Percentiles rank a stretch among this genome's conserved stretches.
Conservation (phyloP, 2,888 invertebrate genomes). For the Archaeoteleia sp. region DNA sequence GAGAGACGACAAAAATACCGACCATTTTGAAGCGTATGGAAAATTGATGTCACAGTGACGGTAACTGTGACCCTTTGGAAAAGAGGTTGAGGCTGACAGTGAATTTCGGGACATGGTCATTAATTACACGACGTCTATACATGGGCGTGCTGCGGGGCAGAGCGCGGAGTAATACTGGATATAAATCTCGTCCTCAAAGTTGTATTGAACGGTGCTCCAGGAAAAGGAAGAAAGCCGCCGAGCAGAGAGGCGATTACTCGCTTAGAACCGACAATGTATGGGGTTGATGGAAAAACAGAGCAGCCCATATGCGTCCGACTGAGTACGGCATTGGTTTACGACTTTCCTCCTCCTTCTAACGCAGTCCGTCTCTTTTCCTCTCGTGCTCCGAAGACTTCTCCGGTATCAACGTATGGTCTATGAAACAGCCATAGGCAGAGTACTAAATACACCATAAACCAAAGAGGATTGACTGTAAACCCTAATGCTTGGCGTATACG, state of each 20-base stretch:
- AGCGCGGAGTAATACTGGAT: slow-evolving; percentile 39
- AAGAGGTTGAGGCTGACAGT: slow-evolving; percentile 15
- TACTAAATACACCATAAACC: slow-evolving; percentile 66
- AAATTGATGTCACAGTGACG: slow-evolving; percentile 8
- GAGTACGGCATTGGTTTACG: slow-evolving; percentile 39
- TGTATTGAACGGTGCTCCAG: slow-evolving; percentile 42
- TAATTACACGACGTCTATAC: slow-evolving; percentile 38
- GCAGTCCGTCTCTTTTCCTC: slow-evolving; percentile 8
- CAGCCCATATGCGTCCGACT: slow-evolving; percentile 36
- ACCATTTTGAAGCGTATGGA: background rate
- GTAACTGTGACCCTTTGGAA: slow-evolving; percentile 21
- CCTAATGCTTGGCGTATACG: slow-evolving; percentile 59
- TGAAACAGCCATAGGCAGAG: slow-evolving; percentile 61
- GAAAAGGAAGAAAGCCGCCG: slow-evolving; percentile 43
- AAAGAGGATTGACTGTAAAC: slow-evolving; percentile 63
- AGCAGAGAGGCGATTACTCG: slow-evolving; percentile 50
- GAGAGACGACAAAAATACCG: too few species aligned
- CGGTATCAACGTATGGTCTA: slow-evolving; percentile 59
- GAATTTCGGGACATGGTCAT: slow-evolving; percentile 37
- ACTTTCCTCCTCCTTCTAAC: slow-evolving; percentile 26
- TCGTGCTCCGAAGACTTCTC: slow-evolving; percentile 21
- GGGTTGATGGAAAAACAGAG: slow-evolving; percentile 47
- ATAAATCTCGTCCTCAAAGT: slow-evolving; percentile 38
- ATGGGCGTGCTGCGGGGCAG: slow-evolving; percentile 28
- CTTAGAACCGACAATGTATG: slow-evolving; percentile 52